A percentile compares a stretch with the other conserved stretches of the same genome.
Evolutionary conservation across 2,113 vertebrate genomes (phyloP).

Genomic region (Leuciscus idus): DNA sequence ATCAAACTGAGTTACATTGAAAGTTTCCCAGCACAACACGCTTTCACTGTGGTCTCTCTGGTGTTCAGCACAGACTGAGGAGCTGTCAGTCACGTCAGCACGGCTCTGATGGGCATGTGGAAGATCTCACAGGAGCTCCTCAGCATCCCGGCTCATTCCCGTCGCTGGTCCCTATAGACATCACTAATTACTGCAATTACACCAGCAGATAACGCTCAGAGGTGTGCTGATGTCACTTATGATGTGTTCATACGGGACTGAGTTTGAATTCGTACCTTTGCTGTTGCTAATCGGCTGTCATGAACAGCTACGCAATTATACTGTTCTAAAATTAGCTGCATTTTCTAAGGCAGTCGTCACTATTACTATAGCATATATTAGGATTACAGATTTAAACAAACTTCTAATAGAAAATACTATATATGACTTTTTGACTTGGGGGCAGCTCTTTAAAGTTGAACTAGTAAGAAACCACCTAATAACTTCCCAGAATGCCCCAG

Average conservation of each 20-base stretch:
- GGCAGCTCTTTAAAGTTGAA: too few species aligned
- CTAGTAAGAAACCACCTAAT: too few species aligned
- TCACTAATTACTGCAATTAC: constrained; percentile 76
- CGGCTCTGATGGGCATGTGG: constrained; percentile 28
- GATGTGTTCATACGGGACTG: constrained; percentile 22
- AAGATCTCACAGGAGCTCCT: constrained; percentile 56
- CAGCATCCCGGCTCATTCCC: constrained; percentile 44
- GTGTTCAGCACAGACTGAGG: not conserved
- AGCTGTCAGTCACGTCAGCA: constrained; percentile 34
- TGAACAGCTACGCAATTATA: not conserved
- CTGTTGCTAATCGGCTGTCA: constrained; percentile 36
- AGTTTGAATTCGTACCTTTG: not conserved
- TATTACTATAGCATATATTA: not conserved
- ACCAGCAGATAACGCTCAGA: constrained; percentile 65
- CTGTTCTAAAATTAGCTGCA: not conserved
- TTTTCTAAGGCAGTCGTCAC: not conserved
- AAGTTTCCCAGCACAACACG: not conserved
- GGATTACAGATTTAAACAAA: not conserved
- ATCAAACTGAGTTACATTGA: not conserved
- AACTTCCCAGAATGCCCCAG: too few species aligned
- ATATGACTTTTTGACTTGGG: too few species aligned
- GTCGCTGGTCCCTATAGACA: constrained; percentile 63
- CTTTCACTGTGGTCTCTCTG: not conserved
- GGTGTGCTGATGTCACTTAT: constrained; percentile 37
- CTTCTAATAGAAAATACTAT: not conserved